These are phyloP conservation scores for Dromaius novaehollandiae DNA, from an alignment of 2,113 vertebrate species.

Conservation along the genomic window DNA sequence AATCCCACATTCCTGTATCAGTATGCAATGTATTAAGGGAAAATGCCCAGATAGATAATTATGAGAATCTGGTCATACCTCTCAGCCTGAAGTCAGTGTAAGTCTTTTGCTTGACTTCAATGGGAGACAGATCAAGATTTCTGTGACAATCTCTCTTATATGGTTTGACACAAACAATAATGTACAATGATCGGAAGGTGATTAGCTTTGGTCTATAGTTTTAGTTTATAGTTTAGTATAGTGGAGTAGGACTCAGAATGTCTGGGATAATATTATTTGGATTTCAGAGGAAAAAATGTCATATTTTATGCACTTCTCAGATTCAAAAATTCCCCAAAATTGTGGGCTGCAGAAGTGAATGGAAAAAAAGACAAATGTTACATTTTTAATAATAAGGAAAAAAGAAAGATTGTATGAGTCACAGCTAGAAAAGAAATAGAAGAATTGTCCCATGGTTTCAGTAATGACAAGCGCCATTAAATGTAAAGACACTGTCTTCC, in stretches of 20 bases:
- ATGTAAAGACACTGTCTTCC: background rate
- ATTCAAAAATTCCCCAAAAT: background rate
- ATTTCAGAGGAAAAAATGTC: background rate
- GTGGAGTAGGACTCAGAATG: accelerated
- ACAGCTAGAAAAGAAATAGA: background rate
- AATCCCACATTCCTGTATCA: background rate
- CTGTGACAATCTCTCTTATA: accelerated
- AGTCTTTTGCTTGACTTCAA: background rate
- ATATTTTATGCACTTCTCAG: accelerated
- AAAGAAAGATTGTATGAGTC: background rate
- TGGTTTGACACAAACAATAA: background rate
- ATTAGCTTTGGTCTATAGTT: background rate
- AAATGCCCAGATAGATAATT: background rate
- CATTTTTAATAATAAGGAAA: background rate
- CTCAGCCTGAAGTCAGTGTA: background rate
- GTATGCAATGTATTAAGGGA: background rate
- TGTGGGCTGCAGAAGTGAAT: accelerated
- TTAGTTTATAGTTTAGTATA: background rate
- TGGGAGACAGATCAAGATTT: background rate
- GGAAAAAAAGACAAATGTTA: accelerated
- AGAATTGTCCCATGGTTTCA: background rate
- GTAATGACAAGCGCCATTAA: background rate
- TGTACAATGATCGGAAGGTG: accelerated
- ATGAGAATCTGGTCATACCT: background rate
- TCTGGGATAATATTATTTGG: background rate